phyloP scores from a whole-genome alignment of 2,113 vertebrate species.

The Psilopsiagon aymara region DNA sequence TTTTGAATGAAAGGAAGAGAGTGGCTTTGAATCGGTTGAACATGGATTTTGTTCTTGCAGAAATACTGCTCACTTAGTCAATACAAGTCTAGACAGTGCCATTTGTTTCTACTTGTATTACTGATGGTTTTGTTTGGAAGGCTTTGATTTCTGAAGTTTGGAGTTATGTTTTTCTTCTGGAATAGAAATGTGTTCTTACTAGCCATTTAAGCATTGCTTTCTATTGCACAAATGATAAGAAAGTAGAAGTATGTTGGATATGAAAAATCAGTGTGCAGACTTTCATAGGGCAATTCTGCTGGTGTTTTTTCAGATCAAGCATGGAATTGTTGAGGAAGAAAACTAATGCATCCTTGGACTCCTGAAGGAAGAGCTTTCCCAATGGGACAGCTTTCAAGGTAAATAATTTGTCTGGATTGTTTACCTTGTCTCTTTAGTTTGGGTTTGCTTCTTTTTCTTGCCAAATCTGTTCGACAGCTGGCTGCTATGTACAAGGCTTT shows the following conservation, averaged over 20 bases:
- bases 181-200: background rate
- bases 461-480: background rate
- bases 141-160: background rate
- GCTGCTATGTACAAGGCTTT: background rate
- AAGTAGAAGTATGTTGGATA: background rate
- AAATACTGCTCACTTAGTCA: background rate
- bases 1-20: background rate
- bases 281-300: background rate
- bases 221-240: background rate
- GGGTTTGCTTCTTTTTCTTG: background rate
- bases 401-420: background rate
- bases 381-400: constrained; percentile 48
- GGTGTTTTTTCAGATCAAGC: background rate
- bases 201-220: background rate
- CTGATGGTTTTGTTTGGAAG: background rate
- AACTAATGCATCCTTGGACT: background rate
- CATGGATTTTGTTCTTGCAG: background rate
- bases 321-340: constrained; percentile 26
- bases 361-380: constrained; percentile 31
- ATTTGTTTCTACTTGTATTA: background rate
- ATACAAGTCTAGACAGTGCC: background rate
- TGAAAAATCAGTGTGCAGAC: background rate
- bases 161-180: background rate
- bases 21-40: background rate
- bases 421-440: background rate